Conservation (phyloP, 2,888 invertebrate genomes). For the Trimorus sp. region DNA sequence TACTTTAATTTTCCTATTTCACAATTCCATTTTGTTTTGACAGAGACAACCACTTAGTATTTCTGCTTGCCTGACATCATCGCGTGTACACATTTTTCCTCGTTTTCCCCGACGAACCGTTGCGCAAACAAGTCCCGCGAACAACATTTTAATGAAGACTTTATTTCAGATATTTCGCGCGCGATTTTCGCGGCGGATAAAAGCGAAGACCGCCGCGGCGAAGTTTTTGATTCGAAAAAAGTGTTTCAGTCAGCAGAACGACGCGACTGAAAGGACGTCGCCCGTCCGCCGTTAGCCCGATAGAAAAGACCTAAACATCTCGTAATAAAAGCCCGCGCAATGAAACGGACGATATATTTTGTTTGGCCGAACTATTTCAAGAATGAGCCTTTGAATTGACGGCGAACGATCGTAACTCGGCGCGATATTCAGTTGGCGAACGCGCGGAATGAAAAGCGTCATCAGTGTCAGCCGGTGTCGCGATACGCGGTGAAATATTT, state of each 20-base stretch:
- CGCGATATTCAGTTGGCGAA: slow-evolving; percentile 48
- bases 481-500: slow-evolving; percentile 59
- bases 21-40: too few species aligned
- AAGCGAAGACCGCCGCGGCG: neutral
- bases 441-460: slow-evolving; percentile 58
- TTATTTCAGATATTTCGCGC: slow-evolving; percentile 2
- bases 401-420: slow-evolving; percentile 48
- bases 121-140: neutral
- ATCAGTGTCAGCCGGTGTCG: slow-evolving; percentile 58
- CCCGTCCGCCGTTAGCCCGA: slow-evolving; percentile 10
- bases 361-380: slow-evolving; percentile 48
- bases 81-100: too few species aligned
- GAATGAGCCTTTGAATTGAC: slow-evolving; percentile 51
- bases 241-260: slow-evolving; percentile 18
- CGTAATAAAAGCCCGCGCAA: slow-evolving; percentile 34
- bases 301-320: slow-evolving; percentile 34
- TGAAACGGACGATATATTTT: slow-evolving; percentile 45
- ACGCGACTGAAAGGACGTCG: neutral
- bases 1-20: too few species aligned
- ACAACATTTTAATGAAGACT: slow-evolving; percentile 3
- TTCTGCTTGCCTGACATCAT: too few species aligned
- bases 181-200: neutral
- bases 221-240: slow-evolving; percentile 25
- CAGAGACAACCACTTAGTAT: too few species aligned
- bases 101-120: too few species aligned